A percentile compares a stretch with the other conserved stretches of the same genome.
phyloP scores from a whole-genome alignment of 2,888 invertebrate species.

The Lasioglossum malachurum region DNA sequence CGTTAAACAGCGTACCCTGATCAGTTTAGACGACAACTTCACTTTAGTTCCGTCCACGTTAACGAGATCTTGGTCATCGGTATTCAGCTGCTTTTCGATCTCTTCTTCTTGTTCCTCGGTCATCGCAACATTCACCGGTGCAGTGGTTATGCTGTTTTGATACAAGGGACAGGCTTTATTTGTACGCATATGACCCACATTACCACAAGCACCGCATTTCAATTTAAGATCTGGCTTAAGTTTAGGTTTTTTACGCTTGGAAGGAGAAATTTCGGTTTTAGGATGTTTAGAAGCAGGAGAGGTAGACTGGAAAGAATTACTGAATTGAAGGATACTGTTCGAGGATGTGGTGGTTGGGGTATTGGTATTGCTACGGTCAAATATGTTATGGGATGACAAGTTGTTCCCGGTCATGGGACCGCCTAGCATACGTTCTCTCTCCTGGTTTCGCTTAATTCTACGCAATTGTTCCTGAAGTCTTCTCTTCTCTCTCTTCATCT shows the following conservation, averaged over 20 bases:
- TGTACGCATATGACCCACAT: conserved; percentile 93
- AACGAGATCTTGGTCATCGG: conserved; percentile 94
- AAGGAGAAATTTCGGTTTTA: conserved; percentile 86
- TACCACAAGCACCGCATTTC: conserved; percentile 99
- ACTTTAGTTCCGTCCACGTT: conserved; percentile 98
- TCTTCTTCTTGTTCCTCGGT: conserved; percentile 94
- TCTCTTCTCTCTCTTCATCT: conserved; percentile 98
- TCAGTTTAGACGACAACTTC: conserved; percentile 93
- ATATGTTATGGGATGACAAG: conserved; percentile 64
- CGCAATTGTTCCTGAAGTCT: conserved; percentile 98
- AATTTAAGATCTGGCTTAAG: conserved; percentile 95
- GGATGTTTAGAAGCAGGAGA: conserved; percentile 75
- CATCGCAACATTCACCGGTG: conserved; percentile 89
- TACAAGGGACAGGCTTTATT: conserved; percentile 99
- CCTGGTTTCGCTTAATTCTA: conserved; percentile 97
- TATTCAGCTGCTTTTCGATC: conserved; percentile 90
- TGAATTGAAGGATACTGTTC: conserved; percentile 79
- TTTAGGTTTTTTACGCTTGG: conserved; percentile 91
- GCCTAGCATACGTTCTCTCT: conserved; percentile 90
- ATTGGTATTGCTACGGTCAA: conserved; percentile 77
- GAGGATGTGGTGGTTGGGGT: conserved; percentile 75
- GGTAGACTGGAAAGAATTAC: conserved; percentile 77
- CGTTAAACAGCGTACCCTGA: conserved; percentile 87
- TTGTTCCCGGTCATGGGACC: conserved; percentile 71
- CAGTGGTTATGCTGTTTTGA: conserved; percentile 87